phyloP scores from a whole-genome alignment of 2,113 vertebrate genomes.

The Meleagris gallopavo region DNA sequence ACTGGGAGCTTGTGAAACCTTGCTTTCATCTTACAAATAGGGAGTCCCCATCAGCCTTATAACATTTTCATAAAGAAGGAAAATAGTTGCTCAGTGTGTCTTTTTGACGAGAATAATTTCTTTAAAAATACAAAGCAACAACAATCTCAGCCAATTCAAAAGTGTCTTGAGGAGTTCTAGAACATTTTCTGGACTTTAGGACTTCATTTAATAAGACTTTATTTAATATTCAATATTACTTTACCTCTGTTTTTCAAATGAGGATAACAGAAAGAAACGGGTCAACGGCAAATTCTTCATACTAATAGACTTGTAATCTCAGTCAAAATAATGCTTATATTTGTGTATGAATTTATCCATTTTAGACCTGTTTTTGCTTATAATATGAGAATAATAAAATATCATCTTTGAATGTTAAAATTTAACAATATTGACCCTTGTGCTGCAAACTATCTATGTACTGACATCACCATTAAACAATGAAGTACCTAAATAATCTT shows the following conservation, averaged over 20 bases:
- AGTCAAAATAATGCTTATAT: not conserved
- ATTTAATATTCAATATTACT: not conserved
- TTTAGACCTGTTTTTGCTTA: not conserved
- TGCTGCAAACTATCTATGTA: not conserved
- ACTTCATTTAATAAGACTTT: not conserved
- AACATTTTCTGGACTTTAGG: not conserved
- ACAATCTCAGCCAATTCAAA: not conserved
- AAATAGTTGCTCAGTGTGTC: not conserved
- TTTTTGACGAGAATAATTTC: not conserved
- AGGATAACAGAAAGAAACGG: not conserved
- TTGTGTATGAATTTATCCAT: not conserved
- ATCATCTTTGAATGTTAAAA: not conserved
- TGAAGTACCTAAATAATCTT: not conserved
- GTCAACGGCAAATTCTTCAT: not conserved
- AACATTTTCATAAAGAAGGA: not conserved
- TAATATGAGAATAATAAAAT: not conserved
- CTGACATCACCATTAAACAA: not conserved
- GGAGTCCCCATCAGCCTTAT: not conserved
- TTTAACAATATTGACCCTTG: not conserved
- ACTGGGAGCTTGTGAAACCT: not conserved
- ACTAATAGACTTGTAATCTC: not conserved
- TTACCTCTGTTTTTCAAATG: not conserved
- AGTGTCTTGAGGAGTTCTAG: not conserved
- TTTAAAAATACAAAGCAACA: not conserved
- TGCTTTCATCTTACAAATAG: not conserved